Evolutionary conservation across 2,113 vertebrate genomes (phyloP).

Genomic region (Melierax canorus): DNA sequence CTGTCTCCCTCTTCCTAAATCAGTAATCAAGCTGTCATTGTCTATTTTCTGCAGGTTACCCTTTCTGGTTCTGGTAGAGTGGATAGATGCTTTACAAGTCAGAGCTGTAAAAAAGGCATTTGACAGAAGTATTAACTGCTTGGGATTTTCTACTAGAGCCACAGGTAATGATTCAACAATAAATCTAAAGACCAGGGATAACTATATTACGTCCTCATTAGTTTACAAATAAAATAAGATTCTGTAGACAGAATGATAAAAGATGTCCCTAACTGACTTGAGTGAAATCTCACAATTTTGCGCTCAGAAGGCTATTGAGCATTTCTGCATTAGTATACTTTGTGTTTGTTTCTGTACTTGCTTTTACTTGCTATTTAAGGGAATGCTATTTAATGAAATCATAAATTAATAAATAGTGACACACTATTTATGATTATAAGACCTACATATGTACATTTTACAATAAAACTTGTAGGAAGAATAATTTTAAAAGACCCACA

Average conservation of each 20-base stretch:
- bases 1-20: neutral
- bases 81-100: neutral
- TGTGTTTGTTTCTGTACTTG: neutral
- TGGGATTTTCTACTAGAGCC: neutral
- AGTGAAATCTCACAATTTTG: neutral
- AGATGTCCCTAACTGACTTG: neutral
- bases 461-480: neutral
- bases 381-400: neutral
- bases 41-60: neutral
- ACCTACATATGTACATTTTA: neutral
- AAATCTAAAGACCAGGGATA: neutral
- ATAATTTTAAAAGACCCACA: neutral
- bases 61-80: neutral
- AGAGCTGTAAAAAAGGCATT: neutral
- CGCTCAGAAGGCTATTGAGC: neutral
- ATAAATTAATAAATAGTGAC: neutral
- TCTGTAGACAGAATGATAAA: neutral
- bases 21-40: neutral
- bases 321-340: neutral
- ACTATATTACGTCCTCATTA: neutral
- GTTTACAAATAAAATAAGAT: neutral
- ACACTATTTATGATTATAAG: neutral
- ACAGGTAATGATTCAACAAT: neutral
- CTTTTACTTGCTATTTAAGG: neutral
- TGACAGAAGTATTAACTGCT: neutral